Evolutionary conservation across 1,140 invertebrate species (phyloP), one percentile per base, ranked within the genome.

Genomic region (Panonychus citri): DNA sequence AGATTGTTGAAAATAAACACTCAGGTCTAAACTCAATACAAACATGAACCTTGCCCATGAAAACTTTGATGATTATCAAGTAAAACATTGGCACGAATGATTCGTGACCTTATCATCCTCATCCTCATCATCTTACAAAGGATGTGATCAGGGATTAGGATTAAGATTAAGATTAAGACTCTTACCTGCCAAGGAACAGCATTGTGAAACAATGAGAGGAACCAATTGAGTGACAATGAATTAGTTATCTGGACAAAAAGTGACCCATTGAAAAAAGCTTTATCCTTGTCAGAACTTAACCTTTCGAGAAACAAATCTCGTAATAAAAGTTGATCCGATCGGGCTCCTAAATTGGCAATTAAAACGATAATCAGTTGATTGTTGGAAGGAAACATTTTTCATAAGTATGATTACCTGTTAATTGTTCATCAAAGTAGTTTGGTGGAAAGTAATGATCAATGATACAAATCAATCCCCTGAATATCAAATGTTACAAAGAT

Each of bases 141-240:
- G n/a, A n/a, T n/a, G n/a, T n/a, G n/a, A n/a, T n/a, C n/a, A n/a
- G n/a, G n/a, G n/a, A n/a, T n/a, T n/a, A n/a, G n/a, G n/a, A n/a
- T n/a, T n/a, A n/a, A n/a, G 30, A 5, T 34, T 34, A 7, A 34
- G 30, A 34, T 34, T 12, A 34, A 46, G 10, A 12, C 8, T 13
- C 49, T 52, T 53, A 57, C 56, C 56, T 52, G 50, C 37, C 46
- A 42, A 19, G 56, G 56, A 4, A 57, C 28, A 21, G 56, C 48
- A n/a, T 30, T 26, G 34, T 57, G 56, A 53, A 52, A 57, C 17
- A 57, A 28, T 7, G 56, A 57, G 8, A 57, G 46, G 34, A 57
- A 57, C 56, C 56, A 57, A 53, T 57, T 57, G n/a, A 57, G 34
- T 21, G 56, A 21, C 25, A 57, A 17, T 19, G 56, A 30, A 10